Percentiles rank a stretch among this genome's conserved stretches.
Conservation (phyloP, 2,888 invertebrate species). For the Scaptomyza reducta region DNA sequence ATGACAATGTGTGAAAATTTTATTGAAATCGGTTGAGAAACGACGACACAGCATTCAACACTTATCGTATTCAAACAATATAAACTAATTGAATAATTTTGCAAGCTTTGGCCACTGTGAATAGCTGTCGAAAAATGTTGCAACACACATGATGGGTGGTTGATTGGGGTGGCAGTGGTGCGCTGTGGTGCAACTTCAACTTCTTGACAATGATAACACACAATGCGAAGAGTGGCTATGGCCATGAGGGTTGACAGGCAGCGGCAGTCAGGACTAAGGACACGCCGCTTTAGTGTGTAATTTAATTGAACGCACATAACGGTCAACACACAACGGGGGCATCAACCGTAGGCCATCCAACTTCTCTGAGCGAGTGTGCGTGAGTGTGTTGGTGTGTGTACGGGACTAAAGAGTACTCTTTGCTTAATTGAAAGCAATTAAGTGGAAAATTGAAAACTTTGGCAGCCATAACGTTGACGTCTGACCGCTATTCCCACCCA, state of each 20-base stretch:
- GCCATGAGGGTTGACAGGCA: conserved; percentile 44
- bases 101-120: conserved; percentile 31
- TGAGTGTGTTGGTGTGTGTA: conserved; percentile 27
- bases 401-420: conserved; percentile 75
- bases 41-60: too few relatives aligned
- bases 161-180: conserved; percentile 3
- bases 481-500: conserved; percentile 54
- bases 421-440: conserved; percentile 80
- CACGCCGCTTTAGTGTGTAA: conserved; percentile 74
- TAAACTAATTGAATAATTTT: not conserved
- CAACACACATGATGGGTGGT: conserved; percentile 27
- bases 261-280: conserved; percentile 51
- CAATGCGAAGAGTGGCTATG: conserved; percentile 50
- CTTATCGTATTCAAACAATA: too few relatives aligned
- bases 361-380: conserved; percentile 9
- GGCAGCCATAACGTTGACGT: conserved; percentile 78
- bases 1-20: too few relatives aligned
- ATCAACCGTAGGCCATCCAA: conserved; percentile 14
- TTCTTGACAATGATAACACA: conserved; percentile 78
- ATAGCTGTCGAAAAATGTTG: conserved; percentile 51
- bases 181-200: conserved; percentile 56
- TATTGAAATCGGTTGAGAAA: too few relatives aligned
- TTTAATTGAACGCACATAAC: conserved; percentile 80
- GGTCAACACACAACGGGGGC: conserved; percentile 44
- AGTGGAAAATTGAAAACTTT: conserved; percentile 79